These are phyloP conservation scores for Barnardius zonarius DNA, from an alignment of 2,113 vertebrate genomes.

Conservation along the genomic window DNA sequence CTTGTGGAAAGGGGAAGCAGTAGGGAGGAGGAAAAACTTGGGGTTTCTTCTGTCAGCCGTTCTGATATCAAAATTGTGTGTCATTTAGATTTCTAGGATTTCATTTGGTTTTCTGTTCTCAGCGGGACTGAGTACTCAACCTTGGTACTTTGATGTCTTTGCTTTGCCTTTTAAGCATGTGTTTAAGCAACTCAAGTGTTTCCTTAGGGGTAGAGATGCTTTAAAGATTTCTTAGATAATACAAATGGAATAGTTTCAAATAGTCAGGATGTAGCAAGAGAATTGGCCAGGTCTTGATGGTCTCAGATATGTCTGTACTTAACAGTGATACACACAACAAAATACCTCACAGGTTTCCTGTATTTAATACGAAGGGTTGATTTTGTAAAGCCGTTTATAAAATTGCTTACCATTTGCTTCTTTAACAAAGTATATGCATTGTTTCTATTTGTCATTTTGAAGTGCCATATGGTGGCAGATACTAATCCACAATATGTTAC, in stretches of 20 bases:
- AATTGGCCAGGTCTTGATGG: background rate
- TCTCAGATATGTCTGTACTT: background rate
- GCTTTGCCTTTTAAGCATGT: background rate
- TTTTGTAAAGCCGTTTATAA: background rate
- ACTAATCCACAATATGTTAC: conserved; percentile 40
- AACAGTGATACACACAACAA: background rate
- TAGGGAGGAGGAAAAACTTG: background rate
- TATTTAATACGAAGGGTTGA: background rate
- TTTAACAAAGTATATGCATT: conserved; percentile 1
- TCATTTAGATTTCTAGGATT: background rate
- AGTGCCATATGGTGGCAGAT: conserved; percentile 59
- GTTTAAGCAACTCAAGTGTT: background rate
- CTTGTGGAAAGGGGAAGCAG: background rate
- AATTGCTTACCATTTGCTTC: background rate
- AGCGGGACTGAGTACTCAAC: background rate
- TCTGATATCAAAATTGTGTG: background rate
- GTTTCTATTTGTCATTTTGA: conserved; percentile 47
- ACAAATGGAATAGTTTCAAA: background rate
- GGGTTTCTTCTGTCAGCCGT: background rate
- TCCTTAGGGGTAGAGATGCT: background rate
- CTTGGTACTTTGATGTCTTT: background rate
- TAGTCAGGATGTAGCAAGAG: background rate
- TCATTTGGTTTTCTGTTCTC: background rate
- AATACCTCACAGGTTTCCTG: background rate
- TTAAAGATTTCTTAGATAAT: background rate